Base-by-base conservation (phyloP, 2,888 invertebrate species). In the Leptopterna dolabrata region DNA sequence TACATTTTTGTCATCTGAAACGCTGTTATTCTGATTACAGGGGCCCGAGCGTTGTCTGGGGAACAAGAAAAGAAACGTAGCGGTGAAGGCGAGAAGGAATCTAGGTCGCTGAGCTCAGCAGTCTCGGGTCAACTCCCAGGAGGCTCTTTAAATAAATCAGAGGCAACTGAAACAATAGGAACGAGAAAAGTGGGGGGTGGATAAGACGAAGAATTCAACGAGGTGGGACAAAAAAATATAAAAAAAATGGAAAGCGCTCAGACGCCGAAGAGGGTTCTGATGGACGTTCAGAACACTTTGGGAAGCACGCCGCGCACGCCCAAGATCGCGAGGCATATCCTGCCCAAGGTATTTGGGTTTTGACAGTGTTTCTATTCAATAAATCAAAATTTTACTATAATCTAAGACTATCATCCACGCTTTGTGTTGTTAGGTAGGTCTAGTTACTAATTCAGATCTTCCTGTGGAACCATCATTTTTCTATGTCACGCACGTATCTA, bases 261-360 rank as follows among this genome's bases (percentile, higher is more conserved):
- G 45, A 45, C 45, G 29, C 81, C 51, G 2, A 55, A 30, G 14
- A 81, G 81, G 81, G 81, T 81, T 29, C 55, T 81, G 55, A 81
- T 81, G 81, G 81, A 81, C 19, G 81, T 81, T 29, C 81, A 81
- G 55, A 81, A 51, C 81, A 43, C 16, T 4, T 19, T 55, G 29
- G 6, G 6, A 7, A 36, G 47, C 51, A 36, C 55, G 27, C 81
- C 47, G 13, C 81, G 81, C 7, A 81, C 81, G 3, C 81, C 81
- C 51, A 43, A 45, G 19, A 78, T 27, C 43, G 45, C 45, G 41
- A 41, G 81, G 81, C 47, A 29, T 19, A 55, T 81, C 24, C 81
- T 81, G n/a, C 81, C 81, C n/a, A 81, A 81, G 29, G 78, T n/a
- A 19, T n/a, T 6, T 13, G 11, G 11, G 13, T 7, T 36, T 2